A percentile compares a stretch with the other conserved stretches of the same genome.
These are phyloP conservation scores for Microdon myrmicae DNA, from an alignment of 2,888 invertebrate species.

Conservation along the genomic window DNA sequence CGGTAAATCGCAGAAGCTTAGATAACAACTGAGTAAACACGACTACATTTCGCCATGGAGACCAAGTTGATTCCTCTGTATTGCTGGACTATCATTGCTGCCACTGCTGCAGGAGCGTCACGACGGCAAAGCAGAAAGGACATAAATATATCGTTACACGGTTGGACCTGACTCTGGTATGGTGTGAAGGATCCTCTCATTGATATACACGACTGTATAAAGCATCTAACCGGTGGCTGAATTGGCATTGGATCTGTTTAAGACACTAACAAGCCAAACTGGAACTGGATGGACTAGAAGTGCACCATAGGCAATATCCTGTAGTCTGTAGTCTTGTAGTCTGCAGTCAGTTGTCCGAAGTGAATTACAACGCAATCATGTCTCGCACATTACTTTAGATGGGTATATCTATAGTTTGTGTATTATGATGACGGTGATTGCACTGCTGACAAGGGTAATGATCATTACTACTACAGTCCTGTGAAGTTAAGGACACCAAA, in stretches of 20 bases:
- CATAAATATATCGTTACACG: slow-evolving; percentile 16
- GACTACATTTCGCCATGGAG: slow-evolving; percentile 34
- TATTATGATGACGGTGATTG: slow-evolving; percentile 13
- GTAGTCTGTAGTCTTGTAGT: no score
- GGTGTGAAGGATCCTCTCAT: not conserved
- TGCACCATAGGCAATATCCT: no score
- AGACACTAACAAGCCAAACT: slow-evolving; percentile 45
- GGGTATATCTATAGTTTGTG: slow-evolving; percentile 5
- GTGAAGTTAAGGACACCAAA: not conserved
- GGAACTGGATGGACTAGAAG: slow-evolving; percentile 36
- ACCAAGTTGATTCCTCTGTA: slow-evolving; percentile 18
- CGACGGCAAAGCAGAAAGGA: not conserved
- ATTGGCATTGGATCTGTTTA: slow-evolving; percentile 27
- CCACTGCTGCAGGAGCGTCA: no score
- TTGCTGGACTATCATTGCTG: slow-evolving; percentile 18
- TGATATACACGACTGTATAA: not conserved
- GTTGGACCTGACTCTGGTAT: slow-evolving; percentile 1
- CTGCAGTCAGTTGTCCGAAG: no score
- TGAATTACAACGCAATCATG: no score
- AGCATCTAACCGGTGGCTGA: not conserved
- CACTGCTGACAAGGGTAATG: slow-evolving; percentile 7
- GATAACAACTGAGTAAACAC: slow-evolving; percentile 44
- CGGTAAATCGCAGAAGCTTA: slow-evolving; percentile 41
- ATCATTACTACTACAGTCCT: slow-evolving; percentile 9
- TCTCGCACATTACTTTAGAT: no score